A percentile compares a stretch with the other conserved stretches of the same genome.
Conservation (phyloP, 2,888 invertebrate genomes). For the Synergus laeviventris region DNA sequence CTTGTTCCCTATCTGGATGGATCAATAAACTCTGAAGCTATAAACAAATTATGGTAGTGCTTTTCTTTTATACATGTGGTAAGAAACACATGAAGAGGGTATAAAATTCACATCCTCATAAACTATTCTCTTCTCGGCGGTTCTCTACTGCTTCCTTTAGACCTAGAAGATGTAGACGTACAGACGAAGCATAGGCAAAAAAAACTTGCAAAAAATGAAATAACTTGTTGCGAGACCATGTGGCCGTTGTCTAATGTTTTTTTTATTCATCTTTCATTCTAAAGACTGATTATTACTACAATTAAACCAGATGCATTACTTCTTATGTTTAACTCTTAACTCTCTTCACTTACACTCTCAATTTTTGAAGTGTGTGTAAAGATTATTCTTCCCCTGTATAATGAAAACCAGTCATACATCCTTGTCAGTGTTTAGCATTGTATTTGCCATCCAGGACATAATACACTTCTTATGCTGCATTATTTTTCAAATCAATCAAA, state of each 20-base stretch:
- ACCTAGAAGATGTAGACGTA: background rate
- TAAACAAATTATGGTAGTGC: constrained; percentile 18
- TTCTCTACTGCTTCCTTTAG: constrained; percentile 17
- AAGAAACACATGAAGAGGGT: constrained; percentile 16
- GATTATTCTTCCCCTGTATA: background rate
- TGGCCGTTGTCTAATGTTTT: background rate
- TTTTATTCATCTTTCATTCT: background rate
- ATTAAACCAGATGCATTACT: background rate
- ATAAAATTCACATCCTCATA: constrained; percentile 29
- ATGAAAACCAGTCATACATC: constrained; percentile 28
- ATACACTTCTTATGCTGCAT: no score
- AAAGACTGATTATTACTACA: background rate
- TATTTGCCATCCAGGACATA: background rate
- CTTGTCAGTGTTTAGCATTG: background rate
- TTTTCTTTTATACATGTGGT: background rate
- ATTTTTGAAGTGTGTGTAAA: background rate
- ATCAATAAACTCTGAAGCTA: background rate
- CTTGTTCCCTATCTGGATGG: constrained; percentile 8
- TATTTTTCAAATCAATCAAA: no score
- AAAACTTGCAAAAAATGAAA: background rate
- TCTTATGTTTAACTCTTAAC: background rate
- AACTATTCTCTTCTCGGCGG: constrained; percentile 20
- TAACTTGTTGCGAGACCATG: background rate
- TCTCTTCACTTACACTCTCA: background rate
- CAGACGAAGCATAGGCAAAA: background rate